Conservation (phyloP, 2,797 vertebrate species). For the Parauchenoglanis punctatus region DNA sequence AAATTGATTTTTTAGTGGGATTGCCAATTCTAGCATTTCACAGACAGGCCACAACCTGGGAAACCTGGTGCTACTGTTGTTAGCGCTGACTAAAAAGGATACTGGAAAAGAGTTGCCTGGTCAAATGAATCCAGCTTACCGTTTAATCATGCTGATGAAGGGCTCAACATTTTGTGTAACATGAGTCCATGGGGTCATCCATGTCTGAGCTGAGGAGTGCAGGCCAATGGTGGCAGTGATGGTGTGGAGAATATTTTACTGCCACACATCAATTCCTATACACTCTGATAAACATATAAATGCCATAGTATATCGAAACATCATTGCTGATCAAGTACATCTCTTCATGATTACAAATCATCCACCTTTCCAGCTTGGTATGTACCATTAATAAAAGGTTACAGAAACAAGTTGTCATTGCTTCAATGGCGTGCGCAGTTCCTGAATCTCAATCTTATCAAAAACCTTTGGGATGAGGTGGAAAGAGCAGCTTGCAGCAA, state of each 20-base stretch:
- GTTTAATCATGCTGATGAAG: not conserved
- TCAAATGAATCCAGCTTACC: not conserved
- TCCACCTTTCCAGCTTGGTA: not conserved
- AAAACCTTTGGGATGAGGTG: not conserved
- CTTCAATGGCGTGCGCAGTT: not conserved
- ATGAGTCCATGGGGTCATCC: not conserved
- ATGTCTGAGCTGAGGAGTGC: not conserved
- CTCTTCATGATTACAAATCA: not conserved
- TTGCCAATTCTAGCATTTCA: not conserved
- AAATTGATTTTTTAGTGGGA: not conserved
- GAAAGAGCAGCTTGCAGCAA: not conserved
- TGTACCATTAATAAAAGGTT: not conserved
- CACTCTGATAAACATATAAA: not conserved
- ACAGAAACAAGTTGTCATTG: not conserved
- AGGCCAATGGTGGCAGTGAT: not conserved
- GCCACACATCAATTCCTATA: not conserved
- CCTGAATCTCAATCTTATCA: not conserved
- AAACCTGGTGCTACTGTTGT: too few relatives aligned
- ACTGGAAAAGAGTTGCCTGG: not conserved
- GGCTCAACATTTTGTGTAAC: not conserved
- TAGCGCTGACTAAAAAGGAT: not conserved
- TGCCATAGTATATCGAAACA: not conserved
- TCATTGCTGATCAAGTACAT: not conserved
- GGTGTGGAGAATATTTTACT: constrained; percentile 4
- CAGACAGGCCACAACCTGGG: not conserved